A percentile compares a stretch with the other conserved stretches of the same genome.
phyloP scores from a whole-genome alignment of 2,113 vertebrate genomes.

The Coryphaenoides rupestris region DNA sequence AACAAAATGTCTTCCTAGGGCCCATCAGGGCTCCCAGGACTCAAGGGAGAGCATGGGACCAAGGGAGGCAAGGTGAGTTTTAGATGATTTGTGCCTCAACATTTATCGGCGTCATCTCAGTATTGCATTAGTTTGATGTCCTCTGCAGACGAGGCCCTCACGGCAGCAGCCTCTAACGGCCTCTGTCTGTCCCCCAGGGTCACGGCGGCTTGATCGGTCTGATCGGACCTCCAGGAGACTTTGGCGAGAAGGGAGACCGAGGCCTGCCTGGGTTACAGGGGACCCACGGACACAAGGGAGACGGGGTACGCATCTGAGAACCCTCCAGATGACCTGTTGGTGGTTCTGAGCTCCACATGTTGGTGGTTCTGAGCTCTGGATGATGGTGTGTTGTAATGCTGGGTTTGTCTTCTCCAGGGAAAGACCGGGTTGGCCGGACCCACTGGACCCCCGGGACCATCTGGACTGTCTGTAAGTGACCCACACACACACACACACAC shows the following conservation, averaged over 20 bases:
- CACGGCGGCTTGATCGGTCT: conserved; percentile 85
- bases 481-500: too few relatives aligned
- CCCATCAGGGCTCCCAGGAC: conserved; percentile 82
- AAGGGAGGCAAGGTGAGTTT: conserved; percentile 87
- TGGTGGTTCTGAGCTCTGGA: too few relatives aligned
- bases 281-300: conserved; percentile 80
- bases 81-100: too few relatives aligned
- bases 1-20: conserved; percentile 67
- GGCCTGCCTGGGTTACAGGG: conserved; percentile 85
- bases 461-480: conserved; percentile 80
- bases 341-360: background rate
- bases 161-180: too few relatives aligned
- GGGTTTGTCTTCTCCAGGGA: conserved; percentile 69
- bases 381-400: background rate
- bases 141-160: too few relatives aligned
- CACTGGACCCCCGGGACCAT: conserved; percentile 76
- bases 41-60: conserved; percentile 83
- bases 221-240: conserved; percentile 85
- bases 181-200: conserved; percentile 68
- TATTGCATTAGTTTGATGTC: too few relatives aligned
- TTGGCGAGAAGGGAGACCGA: conserved; percentile 89
- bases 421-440: conserved; percentile 71
- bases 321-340: background rate
- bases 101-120: too few relatives aligned
- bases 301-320: conserved; percentile 67